Evolutionary conservation across 2,888 invertebrate species (phyloP).

Genomic region (Limnephilus auricula): DNA sequence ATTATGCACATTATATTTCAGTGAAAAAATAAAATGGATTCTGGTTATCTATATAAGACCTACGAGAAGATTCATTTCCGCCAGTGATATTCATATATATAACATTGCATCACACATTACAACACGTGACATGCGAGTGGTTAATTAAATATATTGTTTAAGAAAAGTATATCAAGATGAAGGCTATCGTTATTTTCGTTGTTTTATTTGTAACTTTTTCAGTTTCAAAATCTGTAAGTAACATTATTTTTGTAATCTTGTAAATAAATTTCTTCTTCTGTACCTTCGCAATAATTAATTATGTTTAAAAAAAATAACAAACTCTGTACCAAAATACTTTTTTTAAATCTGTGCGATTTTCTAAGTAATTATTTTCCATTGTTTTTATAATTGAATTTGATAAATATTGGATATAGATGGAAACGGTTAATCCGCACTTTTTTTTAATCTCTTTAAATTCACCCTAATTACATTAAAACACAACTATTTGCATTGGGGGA

Average conservation of each 20-base stretch:
- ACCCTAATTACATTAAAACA: no score
- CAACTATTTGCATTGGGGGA: no score
- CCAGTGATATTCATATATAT: not conserved
- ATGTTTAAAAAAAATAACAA: no score
- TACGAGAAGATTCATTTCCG: not conserved
- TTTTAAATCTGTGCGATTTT: no score
- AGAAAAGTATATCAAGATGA: not conserved
- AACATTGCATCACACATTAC: not conserved
- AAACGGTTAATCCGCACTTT: no score
- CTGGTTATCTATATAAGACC: not conserved
- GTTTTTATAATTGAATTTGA: no score
- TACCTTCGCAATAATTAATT: no score
- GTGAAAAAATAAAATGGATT: not conserved
- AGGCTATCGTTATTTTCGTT: not conserved
- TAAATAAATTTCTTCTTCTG: not conserved
- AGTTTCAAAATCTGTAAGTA: not conserved
- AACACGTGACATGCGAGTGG: not conserved
- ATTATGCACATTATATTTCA: not conserved
- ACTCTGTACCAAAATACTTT: no score
- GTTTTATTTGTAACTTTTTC: not conserved
- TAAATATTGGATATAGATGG: no score
- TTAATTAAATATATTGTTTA: not conserved
- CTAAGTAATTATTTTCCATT: no score
- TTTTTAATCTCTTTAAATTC: no score
- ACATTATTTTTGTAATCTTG: not conserved